Evolutionary conservation across 2,113 vertebrate genomes (phyloP).

Genomic region (Pterocles burchelli): DNA sequence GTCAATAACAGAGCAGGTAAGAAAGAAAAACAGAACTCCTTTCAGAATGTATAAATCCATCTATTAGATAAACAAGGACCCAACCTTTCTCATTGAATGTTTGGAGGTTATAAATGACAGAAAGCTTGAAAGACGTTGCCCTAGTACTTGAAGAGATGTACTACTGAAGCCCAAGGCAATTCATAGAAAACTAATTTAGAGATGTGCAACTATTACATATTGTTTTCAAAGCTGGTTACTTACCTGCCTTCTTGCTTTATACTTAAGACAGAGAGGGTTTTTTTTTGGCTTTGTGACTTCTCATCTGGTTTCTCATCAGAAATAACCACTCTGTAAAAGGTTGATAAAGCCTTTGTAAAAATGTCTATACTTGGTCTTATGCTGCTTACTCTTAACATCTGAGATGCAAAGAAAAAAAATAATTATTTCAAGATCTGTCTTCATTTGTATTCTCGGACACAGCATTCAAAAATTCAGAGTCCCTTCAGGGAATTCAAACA

Average conservation of each 20-base stretch:
- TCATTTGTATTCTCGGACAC: not conserved
- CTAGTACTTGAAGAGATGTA: not conserved
- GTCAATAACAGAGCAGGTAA: not conserved
- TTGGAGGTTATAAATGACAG: not conserved
- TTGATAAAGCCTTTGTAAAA: not conserved
- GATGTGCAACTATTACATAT: not conserved
- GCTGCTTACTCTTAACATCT: not conserved
- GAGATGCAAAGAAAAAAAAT: not conserved
- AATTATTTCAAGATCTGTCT: not conserved
- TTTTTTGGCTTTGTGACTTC: not conserved
- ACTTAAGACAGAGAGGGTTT: no score
- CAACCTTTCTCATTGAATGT: not conserved
- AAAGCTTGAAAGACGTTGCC: not conserved
- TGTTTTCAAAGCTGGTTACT: not conserved
- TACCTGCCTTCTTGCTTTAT: not conserved
- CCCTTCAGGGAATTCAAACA: not conserved
- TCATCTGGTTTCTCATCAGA: not conserved
- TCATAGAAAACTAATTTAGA: not conserved
- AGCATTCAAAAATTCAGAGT: not conserved
- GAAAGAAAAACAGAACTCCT: not conserved
- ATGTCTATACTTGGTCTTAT: not conserved
- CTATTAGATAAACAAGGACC: not conserved
- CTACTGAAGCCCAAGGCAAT: not conserved
- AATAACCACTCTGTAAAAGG: not conserved
- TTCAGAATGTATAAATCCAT: not conserved